phyloP scores from a whole-genome alignment of 2,888 invertebrate species.

The Incurvaria masculella region DNA sequence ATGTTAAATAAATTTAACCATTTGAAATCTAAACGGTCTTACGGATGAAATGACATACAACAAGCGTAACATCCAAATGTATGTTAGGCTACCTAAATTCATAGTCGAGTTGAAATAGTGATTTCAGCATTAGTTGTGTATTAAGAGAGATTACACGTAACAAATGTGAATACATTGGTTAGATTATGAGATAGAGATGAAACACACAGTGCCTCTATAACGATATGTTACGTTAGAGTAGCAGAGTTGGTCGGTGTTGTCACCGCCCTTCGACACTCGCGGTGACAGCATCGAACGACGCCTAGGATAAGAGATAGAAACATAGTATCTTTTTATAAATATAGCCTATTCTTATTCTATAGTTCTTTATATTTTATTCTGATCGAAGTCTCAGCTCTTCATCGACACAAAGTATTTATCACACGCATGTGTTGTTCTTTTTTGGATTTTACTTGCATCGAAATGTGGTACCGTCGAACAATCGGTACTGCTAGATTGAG shows the following conservation, averaged over 20 bases:
- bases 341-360: neutral
- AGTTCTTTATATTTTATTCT: neutral
- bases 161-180: neutral
- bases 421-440: too few species aligned
- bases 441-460: too few species aligned
- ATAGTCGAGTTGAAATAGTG: too few species aligned
- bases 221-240: conserved; percentile 60
- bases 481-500: conserved; percentile 22
- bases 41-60: too few species aligned
- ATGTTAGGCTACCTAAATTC: too few species aligned
- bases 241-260: conserved; percentile 49
- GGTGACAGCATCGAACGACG: neutral
- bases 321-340: neutral
- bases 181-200: conserved; percentile 33
- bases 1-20: too few species aligned
- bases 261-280: conserved; percentile 23
- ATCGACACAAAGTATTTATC: too few species aligned
- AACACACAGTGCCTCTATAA: conserved; percentile 60
- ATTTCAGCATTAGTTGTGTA: too few species aligned
- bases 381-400: neutral
- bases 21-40: too few species aligned
- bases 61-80: too few species aligned
- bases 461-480: conserved; percentile 23
- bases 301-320: neutral
- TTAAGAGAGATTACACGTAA: neutral